Conservation (phyloP, 1,140 invertebrate genomes). For the Amyelois transitella region DNA sequence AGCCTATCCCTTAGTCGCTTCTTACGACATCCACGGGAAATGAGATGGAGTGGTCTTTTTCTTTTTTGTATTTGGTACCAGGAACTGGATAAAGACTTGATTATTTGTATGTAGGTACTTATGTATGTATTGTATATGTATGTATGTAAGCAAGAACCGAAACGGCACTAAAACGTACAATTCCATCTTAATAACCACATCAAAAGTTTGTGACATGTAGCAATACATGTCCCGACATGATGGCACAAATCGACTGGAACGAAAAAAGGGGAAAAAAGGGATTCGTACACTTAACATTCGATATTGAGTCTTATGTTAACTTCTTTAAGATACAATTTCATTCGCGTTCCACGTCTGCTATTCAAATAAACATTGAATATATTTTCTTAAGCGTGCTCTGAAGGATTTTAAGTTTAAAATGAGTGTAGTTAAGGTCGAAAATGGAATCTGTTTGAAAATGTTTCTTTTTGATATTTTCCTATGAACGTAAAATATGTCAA, state of each 20-base stretch:
- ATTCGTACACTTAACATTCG: neutral
- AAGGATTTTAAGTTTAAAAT: neutral
- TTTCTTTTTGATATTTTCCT: neutral
- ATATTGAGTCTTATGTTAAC: neutral
- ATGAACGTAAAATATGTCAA: conserved; percentile 7
- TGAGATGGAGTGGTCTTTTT: no score
- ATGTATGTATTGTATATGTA: no score
- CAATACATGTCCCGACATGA: neutral
- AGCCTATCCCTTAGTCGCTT: no score
- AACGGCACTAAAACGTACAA: neutral
- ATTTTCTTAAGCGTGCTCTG: neutral
- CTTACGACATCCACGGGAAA: no score
- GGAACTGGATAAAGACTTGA: no score
- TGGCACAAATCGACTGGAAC: conserved; percentile 1
- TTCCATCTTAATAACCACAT: conserved; percentile 2
- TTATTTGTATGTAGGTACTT: no score
- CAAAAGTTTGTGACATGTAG: neutral
- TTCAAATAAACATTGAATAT: neutral
- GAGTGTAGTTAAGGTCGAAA: neutral
- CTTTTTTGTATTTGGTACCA: no score
- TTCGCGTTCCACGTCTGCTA: neutral
- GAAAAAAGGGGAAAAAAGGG: neutral
- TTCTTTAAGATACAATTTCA: neutral
- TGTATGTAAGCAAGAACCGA: no score
- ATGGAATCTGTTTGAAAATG: neutral